Percentiles rank a stretch among this genome's conserved stretches.
These are phyloP conservation scores for Gallinago paraguaiae DNA, from an alignment of 2,113 vertebrate species.

Conservation along the genomic window DNA sequence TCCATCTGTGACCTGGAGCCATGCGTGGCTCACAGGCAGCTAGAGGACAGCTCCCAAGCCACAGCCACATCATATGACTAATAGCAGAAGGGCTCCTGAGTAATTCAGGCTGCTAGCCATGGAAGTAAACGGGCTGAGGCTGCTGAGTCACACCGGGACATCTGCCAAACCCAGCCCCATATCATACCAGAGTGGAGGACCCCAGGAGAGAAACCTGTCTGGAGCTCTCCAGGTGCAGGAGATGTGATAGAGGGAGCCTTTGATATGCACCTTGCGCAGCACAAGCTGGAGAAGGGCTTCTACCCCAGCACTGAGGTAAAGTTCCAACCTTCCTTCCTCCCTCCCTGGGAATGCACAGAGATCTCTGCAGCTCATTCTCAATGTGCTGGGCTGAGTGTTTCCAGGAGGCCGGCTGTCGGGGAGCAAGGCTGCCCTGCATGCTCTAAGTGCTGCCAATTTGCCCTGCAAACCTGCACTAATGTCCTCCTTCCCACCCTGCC, in stretches of 20 bases:
- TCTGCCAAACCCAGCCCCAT: background rate
- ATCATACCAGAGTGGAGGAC: background rate
- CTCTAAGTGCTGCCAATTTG: background rate
- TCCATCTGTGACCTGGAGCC: background rate
- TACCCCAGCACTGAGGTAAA: background rate
- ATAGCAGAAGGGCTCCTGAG: background rate
- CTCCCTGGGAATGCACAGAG: accelerated
- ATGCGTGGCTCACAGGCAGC: background rate
- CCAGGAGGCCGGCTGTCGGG: background rate
- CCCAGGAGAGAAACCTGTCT: background rate
- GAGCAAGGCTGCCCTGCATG: background rate
- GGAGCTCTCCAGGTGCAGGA: background rate
- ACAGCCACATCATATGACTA: background rate
- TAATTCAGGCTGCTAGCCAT: background rate
- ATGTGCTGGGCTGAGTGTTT: background rate
- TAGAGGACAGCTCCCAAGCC: background rate
- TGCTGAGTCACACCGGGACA: background rate
- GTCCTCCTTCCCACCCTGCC: background rate
- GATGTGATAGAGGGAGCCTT: background rate
- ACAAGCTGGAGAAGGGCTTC: background rate
- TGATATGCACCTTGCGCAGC: background rate
- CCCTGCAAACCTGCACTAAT: background rate
- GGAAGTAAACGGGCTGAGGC: background rate
- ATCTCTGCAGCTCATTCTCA: background rate
- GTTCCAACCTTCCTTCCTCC: background rate